These are phyloP conservation scores for Acanthosoma haemorrhoidale DNA, from an alignment of 2,888 invertebrate species.

Conservation along the genomic window DNA sequence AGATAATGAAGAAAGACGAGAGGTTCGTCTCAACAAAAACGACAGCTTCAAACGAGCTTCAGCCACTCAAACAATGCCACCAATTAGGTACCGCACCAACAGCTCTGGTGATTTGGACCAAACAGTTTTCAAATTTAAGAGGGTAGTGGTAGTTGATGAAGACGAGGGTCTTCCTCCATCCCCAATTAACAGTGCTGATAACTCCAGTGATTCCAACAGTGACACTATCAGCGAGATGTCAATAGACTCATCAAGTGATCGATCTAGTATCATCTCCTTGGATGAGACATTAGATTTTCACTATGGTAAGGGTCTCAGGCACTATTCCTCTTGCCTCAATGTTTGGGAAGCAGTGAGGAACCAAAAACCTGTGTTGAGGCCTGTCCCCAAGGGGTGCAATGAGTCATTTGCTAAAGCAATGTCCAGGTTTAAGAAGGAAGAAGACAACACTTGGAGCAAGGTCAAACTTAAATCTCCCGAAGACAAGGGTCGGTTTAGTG, in stretches of 20 bases:
- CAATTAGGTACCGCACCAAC: slow-evolving; percentile 28
- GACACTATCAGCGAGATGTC: slow-evolving; percentile 51
- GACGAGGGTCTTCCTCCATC: slow-evolving; percentile 37
- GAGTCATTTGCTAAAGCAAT: slow-evolving; percentile 49
- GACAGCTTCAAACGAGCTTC: slow-evolving; percentile 43
- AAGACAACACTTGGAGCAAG: background rate
- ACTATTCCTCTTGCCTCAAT: slow-evolving; percentile 42
- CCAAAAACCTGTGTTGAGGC: slow-evolving; percentile 37
- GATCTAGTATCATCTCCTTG: slow-evolving; percentile 50
- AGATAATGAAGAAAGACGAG: slow-evolving; percentile 42
- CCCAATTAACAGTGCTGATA: slow-evolving; percentile 39
- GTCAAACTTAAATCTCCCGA: slow-evolving; percentile 31
- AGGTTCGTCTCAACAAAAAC: slow-evolving; percentile 43
- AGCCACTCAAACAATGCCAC: slow-evolving; percentile 48
- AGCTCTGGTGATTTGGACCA: slow-evolving; percentile 23
- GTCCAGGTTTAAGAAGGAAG: slow-evolving; percentile 46
- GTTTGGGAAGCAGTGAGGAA: slow-evolving; percentile 41
- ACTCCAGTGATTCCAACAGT: slow-evolving; percentile 47
- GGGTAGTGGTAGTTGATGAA: slow-evolving; percentile 37
- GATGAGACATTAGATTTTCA: slow-evolving; percentile 50
- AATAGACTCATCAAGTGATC: slow-evolving; percentile 51
- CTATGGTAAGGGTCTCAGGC: slow-evolving; percentile 45
- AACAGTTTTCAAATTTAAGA: slow-evolving; percentile 36
- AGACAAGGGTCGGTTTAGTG: background rate
- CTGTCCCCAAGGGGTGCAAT: slow-evolving; percentile 49